A percentile compares a stretch with the other conserved stretches of the same genome.
These are phyloP conservation scores for Chanos chanos DNA, from an alignment of 2,797 vertebrate species.

Conservation along the genomic window DNA sequence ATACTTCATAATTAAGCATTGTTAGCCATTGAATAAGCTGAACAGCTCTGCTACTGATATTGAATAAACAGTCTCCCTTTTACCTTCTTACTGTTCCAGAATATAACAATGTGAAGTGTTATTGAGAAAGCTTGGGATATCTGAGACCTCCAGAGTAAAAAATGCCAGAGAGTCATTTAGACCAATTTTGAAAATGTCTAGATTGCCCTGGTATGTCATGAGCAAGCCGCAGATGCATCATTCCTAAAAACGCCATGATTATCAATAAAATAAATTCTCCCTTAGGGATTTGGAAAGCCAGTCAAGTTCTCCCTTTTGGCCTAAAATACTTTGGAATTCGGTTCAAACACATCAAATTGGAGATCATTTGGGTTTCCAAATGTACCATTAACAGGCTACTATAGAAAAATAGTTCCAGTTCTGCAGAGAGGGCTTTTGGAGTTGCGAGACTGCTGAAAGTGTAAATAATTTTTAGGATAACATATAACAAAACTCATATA, in stretches of 20 bases:
- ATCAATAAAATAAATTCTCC: conserved; percentile 66
- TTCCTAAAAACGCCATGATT: conserved; percentile 65
- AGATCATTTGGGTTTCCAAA: conserved; percentile 47
- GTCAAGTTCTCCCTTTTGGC: conserved; percentile 51
- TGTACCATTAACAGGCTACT: conserved; percentile 31
- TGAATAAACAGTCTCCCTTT: conserved; percentile 9
- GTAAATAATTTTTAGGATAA: too few species aligned
- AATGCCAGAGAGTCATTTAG: conserved; percentile 61
- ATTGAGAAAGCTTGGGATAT: conserved; percentile 21
- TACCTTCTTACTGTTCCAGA: conserved; percentile 14
- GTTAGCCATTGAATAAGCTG: background rate
- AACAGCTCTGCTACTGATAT: conserved; percentile 6
- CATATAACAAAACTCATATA: background rate
- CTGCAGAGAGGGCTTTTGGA: conserved; percentile 2
- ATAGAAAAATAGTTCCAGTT: conserved; percentile 1
- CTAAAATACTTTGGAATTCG: conserved; percentile 23
- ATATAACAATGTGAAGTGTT: conserved; percentile 20
- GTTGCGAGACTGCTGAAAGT: background rate
- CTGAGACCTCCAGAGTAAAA: conserved; percentile 54
- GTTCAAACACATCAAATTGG: conserved; percentile 53
- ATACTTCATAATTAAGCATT: background rate
- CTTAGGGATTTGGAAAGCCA: conserved; percentile 56
- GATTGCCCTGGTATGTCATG: conserved; percentile 57
- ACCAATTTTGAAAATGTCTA: conserved; percentile 51
- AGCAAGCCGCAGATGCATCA: conserved; percentile 61